phyloP scores from a whole-genome alignment of 2,797 vertebrate genomes.

The Ptychadena robeensis region DNA sequence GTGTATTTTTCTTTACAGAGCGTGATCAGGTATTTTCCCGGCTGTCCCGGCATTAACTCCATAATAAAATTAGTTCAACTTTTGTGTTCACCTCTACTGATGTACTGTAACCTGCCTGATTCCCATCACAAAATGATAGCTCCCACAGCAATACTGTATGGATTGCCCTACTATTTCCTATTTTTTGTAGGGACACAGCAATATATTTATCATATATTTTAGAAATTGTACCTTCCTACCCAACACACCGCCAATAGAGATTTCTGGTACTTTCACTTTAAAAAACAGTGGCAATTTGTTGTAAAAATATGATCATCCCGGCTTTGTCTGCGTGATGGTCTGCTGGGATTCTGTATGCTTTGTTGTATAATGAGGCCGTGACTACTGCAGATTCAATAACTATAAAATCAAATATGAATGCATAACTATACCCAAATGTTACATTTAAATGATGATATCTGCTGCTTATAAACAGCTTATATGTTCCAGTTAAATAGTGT shows the following conservation, averaged over 20 bases:
- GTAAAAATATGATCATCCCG: background rate
- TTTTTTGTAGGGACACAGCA: no score
- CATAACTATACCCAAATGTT: conserved; percentile 21
- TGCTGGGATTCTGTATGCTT: conserved; percentile 1
- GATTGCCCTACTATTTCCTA: no score
- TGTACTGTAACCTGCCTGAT: no score
- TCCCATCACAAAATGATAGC: no score
- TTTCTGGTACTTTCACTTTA: background rate
- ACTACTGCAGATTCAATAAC: background rate
- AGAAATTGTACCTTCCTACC: no score
- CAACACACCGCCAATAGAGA: background rate
- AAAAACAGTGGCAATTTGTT: background rate
- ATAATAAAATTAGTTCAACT: no score
- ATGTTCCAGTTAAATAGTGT: background rate
- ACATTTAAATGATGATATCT: conserved; percentile 30
- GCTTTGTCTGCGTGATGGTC: conserved; percentile 1
- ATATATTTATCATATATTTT: no score
- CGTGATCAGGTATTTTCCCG: no score
- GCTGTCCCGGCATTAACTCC: no score
- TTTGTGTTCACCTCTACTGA: no score
- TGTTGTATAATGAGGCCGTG: conserved; percentile 15
- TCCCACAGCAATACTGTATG: no score
- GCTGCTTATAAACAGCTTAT: conserved; percentile 3
- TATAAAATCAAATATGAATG: conserved; percentile 19
- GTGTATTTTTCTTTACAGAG: no score